Conservation (phyloP, 2,113 vertebrate genomes). For the Mellivora capensis region DNA sequence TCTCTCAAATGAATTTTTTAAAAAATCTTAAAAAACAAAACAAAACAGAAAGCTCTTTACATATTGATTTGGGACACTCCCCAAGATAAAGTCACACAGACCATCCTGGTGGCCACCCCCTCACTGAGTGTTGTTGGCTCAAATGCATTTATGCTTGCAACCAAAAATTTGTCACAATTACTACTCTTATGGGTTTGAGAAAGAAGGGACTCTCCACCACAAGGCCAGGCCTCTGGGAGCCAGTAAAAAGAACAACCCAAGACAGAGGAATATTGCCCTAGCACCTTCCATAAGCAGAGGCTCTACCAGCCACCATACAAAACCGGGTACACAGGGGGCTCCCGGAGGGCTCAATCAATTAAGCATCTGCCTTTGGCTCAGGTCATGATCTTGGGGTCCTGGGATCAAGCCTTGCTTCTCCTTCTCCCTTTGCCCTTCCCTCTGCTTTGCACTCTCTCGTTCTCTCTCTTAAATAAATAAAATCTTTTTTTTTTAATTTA, state of each 20-base stretch:
- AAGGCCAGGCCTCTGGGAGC: neutral
- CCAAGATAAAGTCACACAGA: too few relatives aligned
- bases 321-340: neutral
- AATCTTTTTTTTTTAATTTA: too few relatives aligned
- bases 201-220: neutral
- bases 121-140: neutral
- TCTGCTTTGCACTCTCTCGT: neutral
- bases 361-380: neutral
- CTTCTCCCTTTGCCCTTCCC: neutral
- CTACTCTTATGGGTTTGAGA: neutral
- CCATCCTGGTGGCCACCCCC: neutral
- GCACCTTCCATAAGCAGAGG: neutral
- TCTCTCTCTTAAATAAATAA: neutral
- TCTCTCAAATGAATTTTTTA: neutral
- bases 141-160: neutral
- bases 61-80: too few relatives aligned
- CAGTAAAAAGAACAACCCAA: neutral
- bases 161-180: neutral
- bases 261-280: neutral
- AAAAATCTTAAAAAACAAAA: too few relatives aligned
- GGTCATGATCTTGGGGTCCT: neutral
- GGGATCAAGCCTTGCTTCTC: neutral
- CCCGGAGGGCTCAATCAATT: neutral
- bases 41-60: too few relatives aligned
- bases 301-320: neutral